phyloP scores from a whole-genome alignment of 1,140 invertebrate genomes.

The Plectrocnemia conspersa region DNA sequence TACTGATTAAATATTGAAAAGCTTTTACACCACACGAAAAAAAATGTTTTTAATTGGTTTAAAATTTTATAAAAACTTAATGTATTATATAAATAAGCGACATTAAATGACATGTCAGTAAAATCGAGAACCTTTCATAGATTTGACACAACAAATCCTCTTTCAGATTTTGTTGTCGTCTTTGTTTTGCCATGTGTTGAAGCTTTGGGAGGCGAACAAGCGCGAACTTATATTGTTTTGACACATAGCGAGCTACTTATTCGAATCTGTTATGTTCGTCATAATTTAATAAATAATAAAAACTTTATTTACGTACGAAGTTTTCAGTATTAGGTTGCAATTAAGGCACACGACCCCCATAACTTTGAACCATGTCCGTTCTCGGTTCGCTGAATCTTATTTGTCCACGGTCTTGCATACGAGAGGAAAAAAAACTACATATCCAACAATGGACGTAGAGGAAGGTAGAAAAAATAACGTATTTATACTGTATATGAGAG shows the following conservation, averaged over 20 bases:
- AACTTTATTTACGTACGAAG: too few species aligned
- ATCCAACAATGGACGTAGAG: slow-evolving; percentile 18
- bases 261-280: background rate
- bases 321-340: too few species aligned
- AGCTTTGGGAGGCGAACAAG: background rate
- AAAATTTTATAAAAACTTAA: background rate
- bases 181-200: background rate
- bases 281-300: background rate
- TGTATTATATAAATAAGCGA: background rate
- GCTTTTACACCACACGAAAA: too few species aligned
- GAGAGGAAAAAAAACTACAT: slow-evolving; percentile 4
- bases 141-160: slow-evolving; percentile 3
- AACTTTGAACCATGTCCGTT: slow-evolving; percentile 4
- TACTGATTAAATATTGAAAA: too few species aligned
- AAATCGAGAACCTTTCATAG: slow-evolving; percentile 6
- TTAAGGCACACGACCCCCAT: slow-evolving; percentile 10
- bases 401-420: slow-evolving; percentile 20
- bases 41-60: too few species aligned
- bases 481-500: slow-evolving; percentile 10
- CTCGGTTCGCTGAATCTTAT: slow-evolving; percentile 25
- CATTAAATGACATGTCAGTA: background rate
- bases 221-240: background rate
- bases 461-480: slow-evolving; percentile 19
- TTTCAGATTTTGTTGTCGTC: slow-evolving; percentile 10
- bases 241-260: background rate